Conservation (phyloP, 2,888 invertebrate genomes). For the Sphaerophoria taeniata region DNA sequence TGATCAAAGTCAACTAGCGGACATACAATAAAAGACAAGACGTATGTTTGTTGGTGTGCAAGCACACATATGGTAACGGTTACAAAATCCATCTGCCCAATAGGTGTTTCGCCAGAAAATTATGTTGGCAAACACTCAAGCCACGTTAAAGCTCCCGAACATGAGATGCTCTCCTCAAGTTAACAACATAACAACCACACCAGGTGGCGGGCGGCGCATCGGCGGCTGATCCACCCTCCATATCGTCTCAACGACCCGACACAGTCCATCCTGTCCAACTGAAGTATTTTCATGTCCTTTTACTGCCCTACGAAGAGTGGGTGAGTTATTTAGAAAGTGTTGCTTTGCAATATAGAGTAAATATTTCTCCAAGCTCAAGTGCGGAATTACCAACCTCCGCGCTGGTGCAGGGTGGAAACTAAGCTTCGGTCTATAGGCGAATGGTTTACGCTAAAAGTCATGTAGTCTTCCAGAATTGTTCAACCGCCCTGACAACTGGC, state of each 20-base stretch:
- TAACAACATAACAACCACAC: constrained; percentile 23
- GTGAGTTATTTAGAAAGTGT: too few relatives aligned
- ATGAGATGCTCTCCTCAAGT: constrained; percentile 45
- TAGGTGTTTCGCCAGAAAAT: constrained; percentile 53
- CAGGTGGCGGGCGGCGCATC: background rate
- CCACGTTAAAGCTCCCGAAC: constrained; percentile 44
- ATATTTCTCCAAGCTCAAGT: too few relatives aligned
- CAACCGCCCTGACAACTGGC: too few relatives aligned
- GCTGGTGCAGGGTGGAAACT: too few relatives aligned
- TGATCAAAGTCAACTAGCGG: constrained; percentile 67
- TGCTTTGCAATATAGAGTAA: too few relatives aligned
- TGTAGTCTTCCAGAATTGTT: too few relatives aligned
- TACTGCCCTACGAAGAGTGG: too few relatives aligned
- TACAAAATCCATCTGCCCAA: constrained; percentile 40
- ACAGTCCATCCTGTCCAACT: background rate
- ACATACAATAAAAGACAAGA: constrained; percentile 5
- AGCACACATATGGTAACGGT: constrained; percentile 5
- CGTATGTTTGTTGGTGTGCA: background rate
- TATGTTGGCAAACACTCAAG: constrained; percentile 65
- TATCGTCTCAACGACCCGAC: background rate
- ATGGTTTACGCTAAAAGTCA: too few relatives aligned
- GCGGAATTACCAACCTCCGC: too few relatives aligned
- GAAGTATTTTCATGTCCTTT: constrained; percentile 57
- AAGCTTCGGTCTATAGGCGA: too few relatives aligned
- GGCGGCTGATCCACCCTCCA: background rate